phyloP scores from a whole-genome alignment of 2,797 vertebrate species.

The Brachyrhaphis roseni region DNA sequence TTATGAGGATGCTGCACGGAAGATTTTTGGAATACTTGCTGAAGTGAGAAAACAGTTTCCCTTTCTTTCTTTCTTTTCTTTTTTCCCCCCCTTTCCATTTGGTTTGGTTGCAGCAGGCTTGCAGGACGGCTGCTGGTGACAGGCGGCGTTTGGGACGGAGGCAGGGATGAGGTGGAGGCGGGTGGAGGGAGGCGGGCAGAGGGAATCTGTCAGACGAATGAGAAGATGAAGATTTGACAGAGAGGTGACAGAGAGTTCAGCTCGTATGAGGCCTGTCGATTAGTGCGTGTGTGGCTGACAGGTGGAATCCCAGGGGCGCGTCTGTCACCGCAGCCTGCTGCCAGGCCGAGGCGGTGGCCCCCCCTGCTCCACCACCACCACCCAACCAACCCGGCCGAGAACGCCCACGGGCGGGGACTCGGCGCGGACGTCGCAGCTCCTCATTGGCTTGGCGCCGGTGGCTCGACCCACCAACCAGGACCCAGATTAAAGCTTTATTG shows the following conservation, averaged over 20 bases:
- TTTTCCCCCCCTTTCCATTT: neutral
- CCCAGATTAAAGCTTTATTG: constrained; percentile 75
- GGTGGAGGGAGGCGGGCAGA: constrained; percentile 35
- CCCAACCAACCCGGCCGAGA: constrained; percentile 44
- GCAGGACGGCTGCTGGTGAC: constrained; percentile 16
- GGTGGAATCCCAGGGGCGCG: constrained; percentile 92
- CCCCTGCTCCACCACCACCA: constrained; percentile 16
- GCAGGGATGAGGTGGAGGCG: constrained; percentile 24
- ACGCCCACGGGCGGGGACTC: constrained; percentile 54
- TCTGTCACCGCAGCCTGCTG: constrained; percentile 88
- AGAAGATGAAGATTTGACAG: constrained; percentile 91
- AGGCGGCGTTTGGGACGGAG: constrained; percentile 60
- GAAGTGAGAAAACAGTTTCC: constrained; percentile 6
- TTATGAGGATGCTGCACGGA: constrained; percentile 21
- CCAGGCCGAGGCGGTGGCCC: constrained; percentile 75
- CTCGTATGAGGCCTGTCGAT: constrained; percentile 89
- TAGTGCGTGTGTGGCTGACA: constrained; percentile 87
- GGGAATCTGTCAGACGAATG: constrained; percentile 80
- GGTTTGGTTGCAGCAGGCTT: constrained; percentile 18
- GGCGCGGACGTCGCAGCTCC: constrained; percentile 7
- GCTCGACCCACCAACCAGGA: constrained; percentile 45
- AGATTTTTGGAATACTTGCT: constrained; percentile 40
- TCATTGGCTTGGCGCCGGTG: constrained; percentile 47
- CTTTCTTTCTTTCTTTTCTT: constrained; percentile 2
- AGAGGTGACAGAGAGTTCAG: constrained; percentile 89